phyloP scores from a whole-genome alignment of 2,797 vertebrate genomes.

The Tamandua tetradactyla region DNA sequence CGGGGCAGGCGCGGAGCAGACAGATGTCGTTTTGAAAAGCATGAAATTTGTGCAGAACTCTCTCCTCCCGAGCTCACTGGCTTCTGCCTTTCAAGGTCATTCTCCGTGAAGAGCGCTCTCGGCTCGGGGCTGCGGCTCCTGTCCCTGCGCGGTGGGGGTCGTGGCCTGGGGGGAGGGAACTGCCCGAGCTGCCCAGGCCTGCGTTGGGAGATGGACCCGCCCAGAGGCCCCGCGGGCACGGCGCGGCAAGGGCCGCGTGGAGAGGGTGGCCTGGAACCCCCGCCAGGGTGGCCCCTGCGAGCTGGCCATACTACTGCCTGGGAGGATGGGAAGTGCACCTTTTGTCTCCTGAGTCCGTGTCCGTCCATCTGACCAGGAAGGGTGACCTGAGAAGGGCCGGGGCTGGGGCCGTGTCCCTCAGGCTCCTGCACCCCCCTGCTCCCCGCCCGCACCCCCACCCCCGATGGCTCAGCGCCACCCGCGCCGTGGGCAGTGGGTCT shows the following conservation, averaged over 20 bases:
- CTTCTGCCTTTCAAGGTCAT: background rate
- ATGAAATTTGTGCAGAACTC: background rate
- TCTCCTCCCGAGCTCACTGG: background rate
- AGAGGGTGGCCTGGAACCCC: background rate
- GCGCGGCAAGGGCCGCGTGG: too few species aligned
- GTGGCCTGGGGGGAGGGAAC: too few species aligned
- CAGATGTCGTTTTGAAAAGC: background rate
- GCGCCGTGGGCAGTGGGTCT: background rate
- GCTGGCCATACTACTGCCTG: too few species aligned
- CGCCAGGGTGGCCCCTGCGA: background rate
- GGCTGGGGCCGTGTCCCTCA: too few species aligned
- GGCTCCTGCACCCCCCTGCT: too few species aligned
- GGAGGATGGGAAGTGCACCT: background rate
- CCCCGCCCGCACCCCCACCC: background rate
- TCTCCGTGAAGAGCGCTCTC: rapidly evolving
- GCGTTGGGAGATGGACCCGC: too few species aligned
- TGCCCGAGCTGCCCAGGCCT: background rate
- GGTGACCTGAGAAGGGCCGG: too few species aligned
- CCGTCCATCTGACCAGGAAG: too few species aligned
- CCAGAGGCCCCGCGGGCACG: too few species aligned
- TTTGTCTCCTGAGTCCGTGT: too few species aligned
- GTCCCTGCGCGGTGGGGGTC: rapidly evolving
- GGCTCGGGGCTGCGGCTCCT: background rate
- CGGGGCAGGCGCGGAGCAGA: background rate
- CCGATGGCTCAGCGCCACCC: background rate